These are phyloP conservation scores for Ctenoplectra terminalis DNA, from an alignment of 1,140 invertebrate species.

Conservation along the genomic window DNA sequence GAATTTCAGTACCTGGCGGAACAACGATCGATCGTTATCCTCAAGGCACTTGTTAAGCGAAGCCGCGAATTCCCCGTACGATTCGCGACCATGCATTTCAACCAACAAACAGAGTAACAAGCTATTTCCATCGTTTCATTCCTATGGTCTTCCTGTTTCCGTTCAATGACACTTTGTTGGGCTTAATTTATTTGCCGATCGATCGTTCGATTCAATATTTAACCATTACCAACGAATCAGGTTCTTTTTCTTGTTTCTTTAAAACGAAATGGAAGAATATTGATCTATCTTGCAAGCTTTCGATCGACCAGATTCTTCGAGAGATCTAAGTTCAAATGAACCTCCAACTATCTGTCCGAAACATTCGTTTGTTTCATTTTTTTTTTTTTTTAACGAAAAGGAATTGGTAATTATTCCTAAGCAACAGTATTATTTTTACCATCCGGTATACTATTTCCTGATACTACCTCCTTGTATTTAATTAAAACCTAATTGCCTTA, in stretches of 20 bases:
- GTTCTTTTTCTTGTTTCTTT: too few species aligned
- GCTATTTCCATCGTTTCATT: neutral
- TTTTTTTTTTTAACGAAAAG: too few species aligned
- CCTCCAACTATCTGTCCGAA: neutral
- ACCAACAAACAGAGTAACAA: neutral
- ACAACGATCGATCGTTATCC: constrained; percentile 47
- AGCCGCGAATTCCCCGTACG: constrained; percentile 17
- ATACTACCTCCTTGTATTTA: neutral
- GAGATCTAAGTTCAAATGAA: neutral
- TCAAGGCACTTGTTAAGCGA: constrained; percentile 43
- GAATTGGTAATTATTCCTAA: neutral
- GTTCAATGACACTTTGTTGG: neutral
- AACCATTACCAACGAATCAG: neutral
- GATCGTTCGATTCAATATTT: neutral
- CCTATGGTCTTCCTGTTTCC: neutral
- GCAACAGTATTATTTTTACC: neutral
- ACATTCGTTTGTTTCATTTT: too few species aligned
- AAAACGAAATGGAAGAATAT: neutral
- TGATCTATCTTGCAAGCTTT: neutral
- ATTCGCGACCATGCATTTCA: constrained; percentile 12
- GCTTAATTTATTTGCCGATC: neutral
- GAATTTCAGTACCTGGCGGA: constrained; percentile 36
- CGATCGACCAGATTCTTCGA: neutral
- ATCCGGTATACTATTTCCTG: neutral
- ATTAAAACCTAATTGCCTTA: neutral